Evolutionary conservation across 2,888 invertebrate genomes (phyloP), one percentile per base, ranked within the genome.

Genomic region (Coelogynopora nodosa): DNA sequence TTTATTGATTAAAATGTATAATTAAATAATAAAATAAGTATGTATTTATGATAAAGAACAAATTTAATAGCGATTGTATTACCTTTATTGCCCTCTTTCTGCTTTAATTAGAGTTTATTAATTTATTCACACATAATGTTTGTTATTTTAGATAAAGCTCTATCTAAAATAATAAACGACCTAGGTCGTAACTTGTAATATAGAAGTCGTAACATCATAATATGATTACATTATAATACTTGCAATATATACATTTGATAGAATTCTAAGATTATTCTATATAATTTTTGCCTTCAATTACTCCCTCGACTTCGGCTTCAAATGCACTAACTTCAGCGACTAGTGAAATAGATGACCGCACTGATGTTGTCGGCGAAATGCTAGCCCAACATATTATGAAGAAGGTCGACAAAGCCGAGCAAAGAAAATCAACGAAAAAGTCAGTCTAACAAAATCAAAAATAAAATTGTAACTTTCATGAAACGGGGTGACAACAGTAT

Each of bases 401-500:
- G 49, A 49, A 10, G 49, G 49, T 10, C 49, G 5, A 49, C 49
- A 49, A 49, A 49, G 49, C 49, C 49, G 49, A 49, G 49, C 49
- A 49, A 49, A 49, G 49, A 49, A 18, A 49, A 49, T 49, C 49
- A 49, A 49, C 49, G 49, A 49, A 49, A 49, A 49, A 49, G 49
- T n/a, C n/a, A 49, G 49, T 49, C 49, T 49, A 49, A 49, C 49
- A 85, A 26, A 29, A 30, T 87, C 30, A 67, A 30, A 0, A 85
- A 29, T 2, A 84, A 87, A n/a, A 84, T 87, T 0, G 27, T 13
- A 86, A 28, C 28, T 1, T 88, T 88, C 86, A 26, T 88, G n/a
- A 84, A 88, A 80, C 84, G 88, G 85, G 88, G 87, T 49, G 87
- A 87, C 83, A 88, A 87, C 67, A 87, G 87, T 10, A 30, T 85